Conservation (phyloP, 2,113 vertebrate species). For the Cochlearius cochlearius region DNA sequence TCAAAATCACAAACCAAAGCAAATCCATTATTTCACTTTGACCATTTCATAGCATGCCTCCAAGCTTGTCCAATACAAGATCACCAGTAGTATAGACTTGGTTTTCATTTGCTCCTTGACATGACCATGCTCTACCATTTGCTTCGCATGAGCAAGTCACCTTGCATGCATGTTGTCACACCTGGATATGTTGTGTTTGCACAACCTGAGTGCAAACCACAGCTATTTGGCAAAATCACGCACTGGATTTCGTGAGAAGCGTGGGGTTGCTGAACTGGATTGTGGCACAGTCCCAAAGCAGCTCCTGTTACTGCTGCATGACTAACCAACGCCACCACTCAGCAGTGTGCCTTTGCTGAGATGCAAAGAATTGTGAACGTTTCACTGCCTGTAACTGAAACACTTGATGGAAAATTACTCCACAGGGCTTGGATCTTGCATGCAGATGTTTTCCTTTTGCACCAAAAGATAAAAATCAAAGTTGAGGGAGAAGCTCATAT, state of each 20-base stretch:
- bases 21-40: background rate
- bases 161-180: background rate
- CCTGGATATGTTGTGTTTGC: background rate
- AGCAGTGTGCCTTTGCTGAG: no score
- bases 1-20: background rate
- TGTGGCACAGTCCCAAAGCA: rapidly evolving
- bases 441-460: background rate
- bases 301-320: background rate
- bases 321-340: background rate
- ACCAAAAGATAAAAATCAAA: background rate
- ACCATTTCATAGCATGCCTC: background rate
- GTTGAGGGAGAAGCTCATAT: background rate
- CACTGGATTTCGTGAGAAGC: background rate
- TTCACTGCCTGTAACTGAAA: background rate
- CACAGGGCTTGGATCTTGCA: rapidly evolving
- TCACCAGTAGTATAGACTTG: background rate
- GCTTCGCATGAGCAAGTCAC: conserved; percentile 14
- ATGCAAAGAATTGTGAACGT: background rate
- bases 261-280: background rate
- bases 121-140: background rate
- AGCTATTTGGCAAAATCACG: background rate
- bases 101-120: background rate
- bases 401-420: background rate
- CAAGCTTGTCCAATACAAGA: background rate
- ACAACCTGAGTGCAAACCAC: background rate